Percentiles rank a stretch among this genome's conserved stretches.
Evolutionary conservation across 2,888 invertebrate species (phyloP).

Genomic region (Andrena flavipes): DNA sequence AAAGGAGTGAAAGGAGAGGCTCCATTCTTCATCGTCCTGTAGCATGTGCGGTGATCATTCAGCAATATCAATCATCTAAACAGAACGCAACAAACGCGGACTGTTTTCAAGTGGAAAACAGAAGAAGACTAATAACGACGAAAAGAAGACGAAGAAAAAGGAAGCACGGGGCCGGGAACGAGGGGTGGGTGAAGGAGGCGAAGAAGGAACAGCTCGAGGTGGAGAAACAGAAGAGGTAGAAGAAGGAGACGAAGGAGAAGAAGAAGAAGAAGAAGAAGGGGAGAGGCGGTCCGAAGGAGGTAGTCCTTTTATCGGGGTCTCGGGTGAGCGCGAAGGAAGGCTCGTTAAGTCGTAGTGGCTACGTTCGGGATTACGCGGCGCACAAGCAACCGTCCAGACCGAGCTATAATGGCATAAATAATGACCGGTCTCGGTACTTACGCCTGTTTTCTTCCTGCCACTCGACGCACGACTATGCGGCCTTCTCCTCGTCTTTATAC

Average conservation of each 20-base stretch:
- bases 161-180: neutral
- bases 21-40: conserved; percentile 37
- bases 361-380: conserved; percentile 48
- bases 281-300: conserved; percentile 61
- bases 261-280: conserved; percentile 39
- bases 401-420: conserved; percentile 67
- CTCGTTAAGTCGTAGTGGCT: conserved; percentile 69
- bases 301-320: conserved; percentile 63
- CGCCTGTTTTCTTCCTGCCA: conserved; percentile 65
- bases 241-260: conserved; percentile 6
- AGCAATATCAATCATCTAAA: conserved; percentile 60
- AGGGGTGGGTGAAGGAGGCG: neutral
- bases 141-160: neutral
- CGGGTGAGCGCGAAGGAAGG: conserved; percentile 67
- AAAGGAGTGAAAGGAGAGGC: conserved; percentile 8
- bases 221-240: neutral
- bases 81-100: conserved; percentile 31
- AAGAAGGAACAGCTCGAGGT: conserved; percentile 6
- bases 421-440: conserved; percentile 66
- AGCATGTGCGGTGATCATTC: conserved; percentile 42
- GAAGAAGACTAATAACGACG: conserved; percentile 58
- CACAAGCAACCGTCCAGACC: conserved; percentile 50
- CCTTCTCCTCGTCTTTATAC: conserved; percentile 27
- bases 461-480: conserved; percentile 56
- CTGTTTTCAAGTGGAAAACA: conserved; percentile 55